Evolutionary conservation across 2,113 vertebrate species (phyloP), one percentile per base, ranked within the genome.

Genomic region (Syngnathoides biaculeatus): DNA sequence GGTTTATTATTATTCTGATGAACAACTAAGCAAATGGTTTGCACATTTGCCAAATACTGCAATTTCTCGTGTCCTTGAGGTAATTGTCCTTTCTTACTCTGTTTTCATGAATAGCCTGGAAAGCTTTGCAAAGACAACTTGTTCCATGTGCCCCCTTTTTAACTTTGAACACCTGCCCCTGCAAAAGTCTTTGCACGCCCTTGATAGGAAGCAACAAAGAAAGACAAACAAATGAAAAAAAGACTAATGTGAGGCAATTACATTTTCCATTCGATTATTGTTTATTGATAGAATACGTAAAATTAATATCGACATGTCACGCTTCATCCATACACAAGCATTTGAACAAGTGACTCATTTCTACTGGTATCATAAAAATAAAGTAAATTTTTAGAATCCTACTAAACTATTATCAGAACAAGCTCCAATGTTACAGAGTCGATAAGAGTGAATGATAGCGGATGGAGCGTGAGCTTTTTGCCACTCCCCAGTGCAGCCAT

Each of bases 401-500:
- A 40, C 50, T 61, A 71, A 75, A 76, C 64, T 80, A n/a, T 62
- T 39, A 22, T 5, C 56, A 38, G 35, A 67, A 65, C 39, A 65
- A 65, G 62, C 38, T 68, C 58, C 40, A 45, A 38, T 42, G 69
- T 39, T 20, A 65, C 40, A 64, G 62, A 64, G 69, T 70, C 73
- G 80, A 77, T 84, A 81, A 55, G 65, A 61, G 68, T 38, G 58
- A 62, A 47, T 45, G 69, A 68, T 72, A 71, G 68, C 26, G 48
- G 64, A 45, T 42, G n/a, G 61, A 26, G 61, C 48, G 74, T 77
- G 2, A 68, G 15, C n/a, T 39, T 50, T 71, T 65, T 69, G 75
- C 73, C 79, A 73, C 69, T 71, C 79, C 79, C 64, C 72, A 72
- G 80, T 74, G 62, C 61, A 52, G 76, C 73, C 77, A 71, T 57